Percentiles rank a stretch among this genome's conserved stretches.
These are phyloP conservation scores for Platycheirus albimanus DNA, from an alignment of 2,888 invertebrate genomes.

Conservation along the genomic window DNA sequence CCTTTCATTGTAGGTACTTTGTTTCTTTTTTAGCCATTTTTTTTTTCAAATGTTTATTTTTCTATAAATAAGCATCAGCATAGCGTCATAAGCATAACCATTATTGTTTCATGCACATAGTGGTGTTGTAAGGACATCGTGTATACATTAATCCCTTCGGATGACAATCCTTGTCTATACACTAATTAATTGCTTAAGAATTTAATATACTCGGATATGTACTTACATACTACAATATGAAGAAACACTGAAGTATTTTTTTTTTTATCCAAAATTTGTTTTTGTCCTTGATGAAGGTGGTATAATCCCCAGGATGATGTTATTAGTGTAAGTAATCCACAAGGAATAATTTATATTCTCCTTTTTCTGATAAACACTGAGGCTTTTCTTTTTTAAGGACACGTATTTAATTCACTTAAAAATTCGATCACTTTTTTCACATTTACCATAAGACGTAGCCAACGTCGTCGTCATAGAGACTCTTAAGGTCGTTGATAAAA, in stretches of 20 bases:
- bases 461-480: constrained; percentile 10
- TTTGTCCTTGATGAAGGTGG: constrained; percentile 40
- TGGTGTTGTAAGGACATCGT: constrained; percentile 4
- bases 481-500: constrained; percentile 18
- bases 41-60: too few species aligned
- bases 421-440: constrained; percentile 55
- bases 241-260: constrained; percentile 4
- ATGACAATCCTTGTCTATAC: constrained; percentile 18
- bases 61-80: constrained; percentile 47
- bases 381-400: constrained; percentile 29
- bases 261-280: constrained; percentile 37
- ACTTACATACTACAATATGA: constrained; percentile 59
- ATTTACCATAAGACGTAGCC: constrained; percentile 43
- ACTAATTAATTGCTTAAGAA: constrained; percentile 68
- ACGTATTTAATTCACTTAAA: constrained; percentile 67
- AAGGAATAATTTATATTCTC: constrained; percentile 1
- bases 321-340: constrained; percentile 57
- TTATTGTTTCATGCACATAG: neutral
- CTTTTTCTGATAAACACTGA: constrained; percentile 22
- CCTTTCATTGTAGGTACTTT: too few species aligned
- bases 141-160: constrained; percentile 38
- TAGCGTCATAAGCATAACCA: constrained; percentile 35
- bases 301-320: constrained; percentile 33
- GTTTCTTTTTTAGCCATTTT: too few species aligned
- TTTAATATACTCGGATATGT: constrained; percentile 55